A percentile compares a stretch with the other conserved stretches of the same genome.
Conservation (phyloP, 1,140 invertebrate genomes). For the Cardiocondyla obscurior region DNA sequence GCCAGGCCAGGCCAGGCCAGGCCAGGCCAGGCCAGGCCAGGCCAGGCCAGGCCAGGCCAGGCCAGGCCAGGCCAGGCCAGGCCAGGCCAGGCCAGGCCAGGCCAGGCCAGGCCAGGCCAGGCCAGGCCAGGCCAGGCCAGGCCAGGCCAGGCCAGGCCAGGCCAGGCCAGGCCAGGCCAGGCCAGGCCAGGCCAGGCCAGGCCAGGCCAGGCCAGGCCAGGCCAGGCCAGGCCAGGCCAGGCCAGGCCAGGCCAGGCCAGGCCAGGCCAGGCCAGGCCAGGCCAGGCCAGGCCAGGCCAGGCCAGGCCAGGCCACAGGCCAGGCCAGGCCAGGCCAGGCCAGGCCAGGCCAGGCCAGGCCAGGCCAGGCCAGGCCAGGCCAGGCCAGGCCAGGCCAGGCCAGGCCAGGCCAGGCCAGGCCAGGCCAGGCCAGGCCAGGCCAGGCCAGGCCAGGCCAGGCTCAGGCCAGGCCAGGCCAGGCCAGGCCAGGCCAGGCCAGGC, state of each 20-base stretch:
- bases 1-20: neutral
- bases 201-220: constrained; percentile 55
- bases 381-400: neutral
- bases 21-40: neutral
- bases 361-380: neutral
- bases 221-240: constrained; percentile 64
- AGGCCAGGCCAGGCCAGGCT: constrained; percentile 28
- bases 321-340: neutral
- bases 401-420: neutral
- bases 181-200: too few species aligned
- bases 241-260: constrained; percentile 58
- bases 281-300: neutral
- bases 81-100: too few species aligned
- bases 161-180: too few species aligned
- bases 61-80: constrained; percentile 46
- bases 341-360: too few species aligned
- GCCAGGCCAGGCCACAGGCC: neutral
- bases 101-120: too few species aligned
- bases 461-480: constrained; percentile 26
- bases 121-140: too few species aligned
- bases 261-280: constrained; percentile 1
- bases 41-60: constrained; percentile 52
- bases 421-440: neutral
- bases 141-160: too few species aligned
- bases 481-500: neutral